Evolutionary conservation across 2,113 vertebrate genomes (phyloP).

Genomic region (Menidia beryllina): DNA sequence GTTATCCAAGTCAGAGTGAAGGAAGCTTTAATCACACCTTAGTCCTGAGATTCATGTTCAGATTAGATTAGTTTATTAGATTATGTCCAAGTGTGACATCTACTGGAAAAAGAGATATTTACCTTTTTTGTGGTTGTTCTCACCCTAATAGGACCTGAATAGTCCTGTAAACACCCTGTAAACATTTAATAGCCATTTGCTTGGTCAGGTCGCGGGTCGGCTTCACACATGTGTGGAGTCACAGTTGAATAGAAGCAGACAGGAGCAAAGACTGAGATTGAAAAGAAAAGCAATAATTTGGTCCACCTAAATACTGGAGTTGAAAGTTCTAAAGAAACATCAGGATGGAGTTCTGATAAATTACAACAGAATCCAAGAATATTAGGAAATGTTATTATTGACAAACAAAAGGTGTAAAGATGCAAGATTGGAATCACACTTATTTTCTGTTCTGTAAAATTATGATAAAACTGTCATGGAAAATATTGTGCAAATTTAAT

Average conservation of each 20-base stretch:
- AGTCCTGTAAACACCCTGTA: neutral
- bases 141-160: neutral
- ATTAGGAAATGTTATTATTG: too few species aligned
- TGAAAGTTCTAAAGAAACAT: neutral
- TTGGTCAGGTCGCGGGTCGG: neutral
- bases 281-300: neutral
- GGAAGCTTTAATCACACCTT: neutral
- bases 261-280: neutral
- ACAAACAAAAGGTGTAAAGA: too few species aligned
- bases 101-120: constrained; percentile 33
- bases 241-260: neutral
- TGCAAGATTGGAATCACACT: too few species aligned
- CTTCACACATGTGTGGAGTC: neutral
- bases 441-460: too few species aligned
- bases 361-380: too few species aligned
- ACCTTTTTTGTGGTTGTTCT: neutral
- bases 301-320: neutral
- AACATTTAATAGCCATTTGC: neutral
- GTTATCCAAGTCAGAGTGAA: neutral
- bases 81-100: constrained; percentile 60
- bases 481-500: neutral
- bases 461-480: too few species aligned
- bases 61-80: neutral
- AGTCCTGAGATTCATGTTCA: neutral
- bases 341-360: too few species aligned